Evolutionary conservation across 2,888 invertebrate species (phyloP), one percentile per base, ranked within the genome.

Genomic region (Pseudococcus longispinus): DNA sequence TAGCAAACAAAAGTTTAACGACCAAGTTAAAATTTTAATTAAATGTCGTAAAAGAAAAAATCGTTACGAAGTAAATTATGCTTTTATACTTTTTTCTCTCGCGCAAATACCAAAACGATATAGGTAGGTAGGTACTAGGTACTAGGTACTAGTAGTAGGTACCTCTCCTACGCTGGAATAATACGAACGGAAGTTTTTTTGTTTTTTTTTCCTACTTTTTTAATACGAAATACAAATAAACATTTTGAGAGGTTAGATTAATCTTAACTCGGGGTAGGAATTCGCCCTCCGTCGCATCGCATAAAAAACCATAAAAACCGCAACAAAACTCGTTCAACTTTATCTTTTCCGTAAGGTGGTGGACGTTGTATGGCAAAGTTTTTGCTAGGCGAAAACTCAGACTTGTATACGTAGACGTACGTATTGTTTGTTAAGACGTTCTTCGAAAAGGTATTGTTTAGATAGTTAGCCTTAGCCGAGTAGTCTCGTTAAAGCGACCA

Each of bases 211-310:
- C 9, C 18, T 77, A 9, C 26, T 77, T n/a, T 37, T 37, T 37
- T 37, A 77, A 77, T 77, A 77, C 77, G 37, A 77, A 37, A 77
- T 37, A 32, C 32, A 77, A 77, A 77, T 77, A 77, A 77, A 77
- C 77, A 77, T 77, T 77, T 77, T 77, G 77, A 77, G 37, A 77
- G 77, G 77, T 77, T 77, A 77, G 77, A 77, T 77, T 77, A 77
- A 77, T 77, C 77, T 77, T 37, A 77, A 77, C 77, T 77, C 37
- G 18, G 15, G 77, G 8, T 77, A 77, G 37, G 77, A 77, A 32
- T 77, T 77, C 29, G 37, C 37, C 29, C 13, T 77, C 29, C 77
- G 37, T 4, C 37, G 0, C 9, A 37, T 9, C 77, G 37, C 8
- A 77, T n/a, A 77, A 77, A 37, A 55, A 55, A n/a, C 0, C 5